phyloP scores from a whole-genome alignment of 2,113 vertebrate species.

The Oxyura jamaicensis region DNA sequence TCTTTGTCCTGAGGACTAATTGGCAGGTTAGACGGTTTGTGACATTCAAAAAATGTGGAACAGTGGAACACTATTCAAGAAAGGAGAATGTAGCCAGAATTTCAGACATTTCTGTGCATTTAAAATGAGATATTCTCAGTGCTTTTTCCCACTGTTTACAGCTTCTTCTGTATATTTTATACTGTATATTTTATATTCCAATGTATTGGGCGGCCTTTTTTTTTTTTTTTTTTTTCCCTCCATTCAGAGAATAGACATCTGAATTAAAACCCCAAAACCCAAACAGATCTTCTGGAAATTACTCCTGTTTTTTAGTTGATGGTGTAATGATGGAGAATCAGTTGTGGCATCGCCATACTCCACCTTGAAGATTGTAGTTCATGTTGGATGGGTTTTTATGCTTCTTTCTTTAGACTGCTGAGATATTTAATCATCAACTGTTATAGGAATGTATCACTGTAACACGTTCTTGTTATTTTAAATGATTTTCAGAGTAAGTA shows the following conservation, averaged over 20 bases:
- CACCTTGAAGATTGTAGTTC: not conserved
- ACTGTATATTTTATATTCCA: not conserved
- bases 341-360: not conserved
- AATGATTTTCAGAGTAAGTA: not conserved
- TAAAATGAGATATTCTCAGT: not conserved
- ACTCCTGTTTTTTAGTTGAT: not conserved
- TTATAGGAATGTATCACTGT: not conserved
- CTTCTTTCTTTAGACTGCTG: not conserved
- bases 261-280: not conserved
- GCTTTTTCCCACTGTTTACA: not conserved
- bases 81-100: not conserved
- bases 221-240: not conserved
- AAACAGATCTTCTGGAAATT: not conserved
- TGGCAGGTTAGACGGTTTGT: constrained; percentile 29
- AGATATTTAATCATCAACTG: not conserved
- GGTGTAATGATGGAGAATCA: not conserved
- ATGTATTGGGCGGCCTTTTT: not conserved
- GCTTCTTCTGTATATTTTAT: not conserved
- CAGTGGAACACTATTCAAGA: not conserved
- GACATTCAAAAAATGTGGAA: not conserved
- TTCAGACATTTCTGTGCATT: not conserved
- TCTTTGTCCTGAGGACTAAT: constrained; percentile 37
- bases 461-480: not conserved
- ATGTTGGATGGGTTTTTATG: not conserved
- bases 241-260: not conserved